These are phyloP conservation scores for Seira sanloemensis DNA, from an alignment of 2,888 invertebrate genomes.

Conservation along the genomic window DNA sequence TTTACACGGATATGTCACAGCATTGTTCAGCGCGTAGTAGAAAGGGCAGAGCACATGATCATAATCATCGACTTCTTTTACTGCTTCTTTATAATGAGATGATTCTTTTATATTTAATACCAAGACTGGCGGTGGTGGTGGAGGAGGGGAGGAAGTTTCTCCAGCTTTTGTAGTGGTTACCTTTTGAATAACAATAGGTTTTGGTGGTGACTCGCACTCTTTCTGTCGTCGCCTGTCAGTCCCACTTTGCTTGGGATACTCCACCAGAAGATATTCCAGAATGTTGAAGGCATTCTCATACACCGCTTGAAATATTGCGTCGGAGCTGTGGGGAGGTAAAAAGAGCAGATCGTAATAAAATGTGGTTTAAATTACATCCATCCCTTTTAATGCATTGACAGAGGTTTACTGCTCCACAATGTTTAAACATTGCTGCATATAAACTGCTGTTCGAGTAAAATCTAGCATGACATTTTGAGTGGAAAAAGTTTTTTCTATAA, in stretches of 20 bases:
- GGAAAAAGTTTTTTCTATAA: constrained; percentile 26
- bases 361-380: constrained; percentile 5
- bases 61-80: constrained; percentile 1
- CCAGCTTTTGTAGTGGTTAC: constrained; percentile 21
- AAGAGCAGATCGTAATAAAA: constrained; percentile 22
- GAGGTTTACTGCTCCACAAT: too few relatives aligned
- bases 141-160: too few relatives aligned
- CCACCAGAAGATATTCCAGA: constrained; percentile 65
- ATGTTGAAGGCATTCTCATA: constrained; percentile 68
- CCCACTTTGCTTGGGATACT: too few relatives aligned
- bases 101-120: constrained; percentile 32
- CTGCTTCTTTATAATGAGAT: background rate
- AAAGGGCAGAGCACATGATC: constrained; percentile 60
- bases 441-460: too few relatives aligned
- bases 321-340: constrained; percentile 56
- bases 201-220: constrained; percentile 1
- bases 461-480: constrained; percentile 24
- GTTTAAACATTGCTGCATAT: too few relatives aligned
- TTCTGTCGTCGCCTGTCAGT: constrained; percentile 19
- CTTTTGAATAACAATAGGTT: constrained; percentile 16
- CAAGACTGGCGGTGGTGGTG: too few relatives aligned
- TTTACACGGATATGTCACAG: constrained; percentile 31
- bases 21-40: constrained; percentile 46
- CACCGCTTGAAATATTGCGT: constrained; percentile 72
- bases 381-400: too few relatives aligned